Percentiles rank a stretch among this genome's conserved stretches.
Evolutionary conservation across 2,888 invertebrate genomes (phyloP).

Genomic region (Byasa hedistus): DNA sequence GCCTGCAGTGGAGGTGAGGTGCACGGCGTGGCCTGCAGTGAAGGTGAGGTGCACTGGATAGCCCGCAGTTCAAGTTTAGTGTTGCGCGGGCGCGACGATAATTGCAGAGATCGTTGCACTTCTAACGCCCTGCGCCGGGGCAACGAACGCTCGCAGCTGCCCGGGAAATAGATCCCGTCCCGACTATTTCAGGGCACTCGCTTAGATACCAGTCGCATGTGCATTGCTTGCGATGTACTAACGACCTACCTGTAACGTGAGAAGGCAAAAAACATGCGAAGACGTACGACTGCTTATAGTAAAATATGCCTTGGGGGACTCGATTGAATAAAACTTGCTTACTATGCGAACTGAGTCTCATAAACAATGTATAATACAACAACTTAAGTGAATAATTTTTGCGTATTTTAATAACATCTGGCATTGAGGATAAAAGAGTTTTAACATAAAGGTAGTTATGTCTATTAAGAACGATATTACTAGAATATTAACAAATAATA

Average conservation of each 20-base stretch:
- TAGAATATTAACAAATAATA: too few relatives aligned
- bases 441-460: background rate
- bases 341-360: conserved; percentile 11
- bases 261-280: conserved; percentile 41
- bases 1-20: conserved; percentile 43
- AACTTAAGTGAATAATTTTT: too few relatives aligned
- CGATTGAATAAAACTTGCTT: conserved; percentile 20
- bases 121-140: conserved; percentile 73
- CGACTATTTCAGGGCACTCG: conserved; percentile 75
- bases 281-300: conserved; percentile 36
- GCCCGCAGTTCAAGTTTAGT: conserved; percentile 75
- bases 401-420: background rate
- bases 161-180: conserved; percentile 78
- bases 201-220: conserved; percentile 59
- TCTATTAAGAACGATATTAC: too few relatives aligned
- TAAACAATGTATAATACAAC: conserved; percentile 11
- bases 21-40: conserved; percentile 37
- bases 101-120: conserved; percentile 76
- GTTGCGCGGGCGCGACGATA: conserved; percentile 55
- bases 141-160: conserved; percentile 78
- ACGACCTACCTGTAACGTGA: conserved; percentile 63
- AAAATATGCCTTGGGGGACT: conserved; percentile 34
- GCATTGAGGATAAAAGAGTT: background rate
- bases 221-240: conserved; percentile 45
- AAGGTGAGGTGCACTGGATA: conserved; percentile 47